phyloP scores from a whole-genome alignment of 1,140 invertebrate genomes.

The Neuroterus valhalla region DNA sequence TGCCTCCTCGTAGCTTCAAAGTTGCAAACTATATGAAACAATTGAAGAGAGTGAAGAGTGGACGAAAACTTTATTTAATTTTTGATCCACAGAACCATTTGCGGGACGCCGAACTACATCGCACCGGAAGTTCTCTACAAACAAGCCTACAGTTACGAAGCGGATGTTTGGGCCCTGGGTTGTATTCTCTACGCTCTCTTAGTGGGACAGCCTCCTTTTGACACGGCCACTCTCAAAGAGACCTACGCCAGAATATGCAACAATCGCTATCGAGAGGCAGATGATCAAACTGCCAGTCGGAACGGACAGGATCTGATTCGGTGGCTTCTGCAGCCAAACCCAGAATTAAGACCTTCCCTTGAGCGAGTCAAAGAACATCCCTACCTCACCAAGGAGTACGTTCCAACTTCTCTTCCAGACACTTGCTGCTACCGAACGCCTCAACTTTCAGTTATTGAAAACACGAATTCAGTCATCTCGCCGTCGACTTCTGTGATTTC shows the following conservation, averaged over 20 bases:
- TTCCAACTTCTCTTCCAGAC: slow-evolving; percentile 60
- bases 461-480: not conserved
- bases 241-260: slow-evolving; percentile 81
- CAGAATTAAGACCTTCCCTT: slow-evolving; percentile 77
- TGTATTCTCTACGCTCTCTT: slow-evolving; percentile 81
- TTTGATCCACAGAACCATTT: slow-evolving; percentile 77
- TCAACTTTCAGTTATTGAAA: slow-evolving; percentile 46
- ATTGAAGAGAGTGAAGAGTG: too few relatives aligned
- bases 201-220: slow-evolving; percentile 84
- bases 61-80: not conserved
- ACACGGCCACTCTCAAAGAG: slow-evolving; percentile 77
- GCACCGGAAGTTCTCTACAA: slow-evolving; percentile 84
- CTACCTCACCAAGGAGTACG: slow-evolving; percentile 77
- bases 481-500: slow-evolving; percentile 39
- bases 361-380: slow-evolving; percentile 77
- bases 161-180: slow-evolving; percentile 84
- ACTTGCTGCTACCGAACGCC: slow-evolving; percentile 66
- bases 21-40: too few relatives aligned
- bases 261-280: slow-evolving; percentile 80
- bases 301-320: slow-evolving; percentile 78
- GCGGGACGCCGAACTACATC: slow-evolving; percentile 86
- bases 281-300: slow-evolving; percentile 69
- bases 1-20: too few relatives aligned
- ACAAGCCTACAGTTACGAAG: slow-evolving; percentile 81
- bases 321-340: slow-evolving; percentile 78